Base-by-base conservation (phyloP, 2,797 vertebrate species). In the Hydrolagus colliei region DNA sequence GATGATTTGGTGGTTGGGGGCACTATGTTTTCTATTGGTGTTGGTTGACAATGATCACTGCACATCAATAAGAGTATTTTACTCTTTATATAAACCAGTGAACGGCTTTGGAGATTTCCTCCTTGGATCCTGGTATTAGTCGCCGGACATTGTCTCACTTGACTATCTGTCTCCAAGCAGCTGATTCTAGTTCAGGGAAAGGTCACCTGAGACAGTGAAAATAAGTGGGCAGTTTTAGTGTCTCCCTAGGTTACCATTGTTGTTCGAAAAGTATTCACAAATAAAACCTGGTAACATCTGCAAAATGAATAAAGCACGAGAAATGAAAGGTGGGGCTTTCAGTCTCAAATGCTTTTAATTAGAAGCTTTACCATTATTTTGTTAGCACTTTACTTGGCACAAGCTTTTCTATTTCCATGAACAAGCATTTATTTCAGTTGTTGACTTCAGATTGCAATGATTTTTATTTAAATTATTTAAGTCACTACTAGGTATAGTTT, bases 111-210 rank as follows among this genome's bases (percentile, higher is more conserved):
- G 9, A 67, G 14, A 80, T 18, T 80, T 14, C 35, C 9, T 84
- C 18, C 18, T 65, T 84, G 68, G 4, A 41, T 84, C 79, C 79
- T 84, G 79, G 65, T 84, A 84, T 84, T 68, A 84, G 41, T 18
- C 18, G 27, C 7, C 4, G 9, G 18, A 63, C 3, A 68, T 84
- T 52, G 32, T 68, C 9, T 82, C 63, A 10, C 8, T 65, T 68
- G 32, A 1, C 27, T 68, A 35, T 82, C 32, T 68, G 65, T 71
- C 16, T 84, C 65, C 10, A 68, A 76, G 74, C 65, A 84, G 65
- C 27, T 18, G 52, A 12, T 20, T 18, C 11, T 84, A 32, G 16
- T 84, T 68, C 79, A 84, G 32, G 41, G 63, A 16, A 67, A 67
- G 65, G 79, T 71, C 27, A 68, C 0, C 71, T 68, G 63, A 68